These are phyloP conservation scores for Hydrozoanthus gracilis DNA, from an alignment of 92 coral and sea anemone genomes.

Conservation along the genomic window DNA sequence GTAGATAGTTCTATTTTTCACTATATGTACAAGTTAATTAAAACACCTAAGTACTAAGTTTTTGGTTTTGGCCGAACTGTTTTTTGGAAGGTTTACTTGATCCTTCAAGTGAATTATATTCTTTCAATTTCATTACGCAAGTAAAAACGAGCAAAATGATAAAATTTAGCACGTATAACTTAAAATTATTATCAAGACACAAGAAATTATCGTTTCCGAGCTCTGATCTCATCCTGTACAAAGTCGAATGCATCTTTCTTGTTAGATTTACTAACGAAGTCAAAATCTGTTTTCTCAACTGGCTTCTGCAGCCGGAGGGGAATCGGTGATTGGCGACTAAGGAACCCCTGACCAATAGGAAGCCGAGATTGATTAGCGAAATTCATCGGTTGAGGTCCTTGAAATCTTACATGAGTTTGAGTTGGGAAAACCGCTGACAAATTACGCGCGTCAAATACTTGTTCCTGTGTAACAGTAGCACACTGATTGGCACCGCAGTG, in stretches of 20 bases:
- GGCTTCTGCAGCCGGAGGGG: constrained; percentile 70
- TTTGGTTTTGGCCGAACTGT: too few relatives aligned
- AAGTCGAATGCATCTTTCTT: constrained; percentile 89
- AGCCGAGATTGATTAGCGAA: not conserved
- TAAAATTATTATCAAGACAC: not conserved
- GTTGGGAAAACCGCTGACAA: constrained; percentile 6
- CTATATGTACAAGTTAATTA: too few relatives aligned
- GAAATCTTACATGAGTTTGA: constrained; percentile 10
- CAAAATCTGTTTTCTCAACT: constrained; percentile 70
- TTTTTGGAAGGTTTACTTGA: too few relatives aligned
- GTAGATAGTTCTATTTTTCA: too few relatives aligned
- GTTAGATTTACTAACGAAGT: constrained; percentile 78
- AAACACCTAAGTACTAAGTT: too few relatives aligned
- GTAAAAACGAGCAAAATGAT: too few relatives aligned
- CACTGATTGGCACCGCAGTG: not conserved
- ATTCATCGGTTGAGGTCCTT: constrained; percentile 19
- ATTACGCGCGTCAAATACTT: not conserved
- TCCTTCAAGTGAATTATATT: too few relatives aligned
- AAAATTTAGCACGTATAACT: too few relatives aligned
- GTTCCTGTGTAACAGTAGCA: not conserved
- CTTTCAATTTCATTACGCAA: too few relatives aligned
- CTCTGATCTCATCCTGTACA: constrained; percentile 91
- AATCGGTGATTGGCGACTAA: constrained; percentile 58
- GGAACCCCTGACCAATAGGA: constrained; percentile 29
- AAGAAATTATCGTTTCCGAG: constrained; percentile 68